phyloP scores from a whole-genome alignment of 2,888 invertebrate genomes.

The Ectemnius cavifrons region DNA sequence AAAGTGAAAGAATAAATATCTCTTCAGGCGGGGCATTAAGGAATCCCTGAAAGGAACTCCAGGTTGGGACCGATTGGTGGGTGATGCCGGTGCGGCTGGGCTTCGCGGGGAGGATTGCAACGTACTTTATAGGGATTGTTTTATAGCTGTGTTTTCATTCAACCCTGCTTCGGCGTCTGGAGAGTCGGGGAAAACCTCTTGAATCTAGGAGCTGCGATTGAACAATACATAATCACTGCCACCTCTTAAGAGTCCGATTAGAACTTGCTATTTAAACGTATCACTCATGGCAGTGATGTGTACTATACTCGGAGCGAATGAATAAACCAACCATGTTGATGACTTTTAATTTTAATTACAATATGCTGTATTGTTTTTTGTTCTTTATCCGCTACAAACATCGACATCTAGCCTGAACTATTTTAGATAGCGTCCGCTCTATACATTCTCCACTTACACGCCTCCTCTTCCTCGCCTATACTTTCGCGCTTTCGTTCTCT shows the following conservation, averaged over 20 bases:
- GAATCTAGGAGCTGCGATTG: not conserved
- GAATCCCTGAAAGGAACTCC: conserved; percentile 64
- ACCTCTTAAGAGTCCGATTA: too few relatives aligned
- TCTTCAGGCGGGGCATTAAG: conserved; percentile 62
- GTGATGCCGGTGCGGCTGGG: conserved; percentile 73
- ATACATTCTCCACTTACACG: conserved; percentile 63
- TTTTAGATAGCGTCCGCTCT: conserved; percentile 75
- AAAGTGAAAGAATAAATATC: not conserved
- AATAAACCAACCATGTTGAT: conserved; percentile 63
- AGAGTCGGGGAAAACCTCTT: not conserved
- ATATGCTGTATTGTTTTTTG: conserved; percentile 72
- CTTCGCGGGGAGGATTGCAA: conserved; percentile 71
- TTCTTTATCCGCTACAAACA: conserved; percentile 76
- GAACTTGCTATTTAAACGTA: too few relatives aligned
- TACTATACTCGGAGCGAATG: conserved; percentile 33
- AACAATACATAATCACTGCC: too few relatives aligned
- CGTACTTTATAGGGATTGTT: conserved; percentile 72
- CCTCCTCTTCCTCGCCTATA: conserved; percentile 9
- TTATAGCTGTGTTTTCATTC: conserved; percentile 12
- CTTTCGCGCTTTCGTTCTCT: conserved; percentile 30
- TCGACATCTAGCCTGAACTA: conserved; percentile 78
- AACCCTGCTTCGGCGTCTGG: not conserved
- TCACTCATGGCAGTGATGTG: not conserved
- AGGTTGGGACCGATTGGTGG: conserved; percentile 72
- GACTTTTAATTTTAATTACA: conserved; percentile 77